A percentile compares a stretch with the other conserved stretches of the same genome.
These are phyloP conservation scores for Accipiter virgatus DNA, from an alignment of 2,113 vertebrate species.

Conservation along the genomic window DNA sequence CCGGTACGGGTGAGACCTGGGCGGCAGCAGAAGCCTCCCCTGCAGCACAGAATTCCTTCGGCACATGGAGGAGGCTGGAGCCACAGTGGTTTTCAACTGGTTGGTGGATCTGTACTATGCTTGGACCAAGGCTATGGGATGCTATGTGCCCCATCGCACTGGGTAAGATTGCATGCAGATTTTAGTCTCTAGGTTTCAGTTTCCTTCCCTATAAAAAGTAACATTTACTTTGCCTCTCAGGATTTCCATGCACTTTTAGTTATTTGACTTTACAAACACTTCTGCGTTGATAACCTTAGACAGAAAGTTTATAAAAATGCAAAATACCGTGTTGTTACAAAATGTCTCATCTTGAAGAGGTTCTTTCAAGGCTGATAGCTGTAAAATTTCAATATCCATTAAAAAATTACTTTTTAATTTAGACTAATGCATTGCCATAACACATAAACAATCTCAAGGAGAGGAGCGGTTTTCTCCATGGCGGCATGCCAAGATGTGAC, in stretches of 20 bases:
- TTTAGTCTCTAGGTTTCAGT: not conserved
- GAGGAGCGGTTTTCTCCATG: not conserved
- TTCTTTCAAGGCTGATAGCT: not conserved
- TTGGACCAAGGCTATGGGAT: accelerated
- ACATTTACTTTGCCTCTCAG: not conserved
- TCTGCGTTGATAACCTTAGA: not conserved
- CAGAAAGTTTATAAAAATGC: not conserved
- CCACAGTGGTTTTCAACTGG: not conserved
- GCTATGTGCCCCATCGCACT: not conserved
- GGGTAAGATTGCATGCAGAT: not conserved
- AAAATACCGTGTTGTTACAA: not conserved
- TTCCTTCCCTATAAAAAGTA: not conserved
- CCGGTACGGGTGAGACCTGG: accelerated
- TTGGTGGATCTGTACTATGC: not conserved
- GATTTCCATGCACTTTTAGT: not conserved
- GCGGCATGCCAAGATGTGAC: not conserved
- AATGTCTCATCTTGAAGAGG: not conserved
- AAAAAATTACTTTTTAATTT: not conserved
- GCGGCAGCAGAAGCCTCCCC: not conserved
- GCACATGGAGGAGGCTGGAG: not conserved
- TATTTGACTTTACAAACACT: not conserved
- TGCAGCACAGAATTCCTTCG: not conserved
- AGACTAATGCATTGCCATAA: not conserved
- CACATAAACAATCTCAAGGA: not conserved
- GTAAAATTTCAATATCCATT: not conserved